phyloP scores from a whole-genome alignment of 2,797 vertebrate genomes.

The Varecia variegata region DNA sequence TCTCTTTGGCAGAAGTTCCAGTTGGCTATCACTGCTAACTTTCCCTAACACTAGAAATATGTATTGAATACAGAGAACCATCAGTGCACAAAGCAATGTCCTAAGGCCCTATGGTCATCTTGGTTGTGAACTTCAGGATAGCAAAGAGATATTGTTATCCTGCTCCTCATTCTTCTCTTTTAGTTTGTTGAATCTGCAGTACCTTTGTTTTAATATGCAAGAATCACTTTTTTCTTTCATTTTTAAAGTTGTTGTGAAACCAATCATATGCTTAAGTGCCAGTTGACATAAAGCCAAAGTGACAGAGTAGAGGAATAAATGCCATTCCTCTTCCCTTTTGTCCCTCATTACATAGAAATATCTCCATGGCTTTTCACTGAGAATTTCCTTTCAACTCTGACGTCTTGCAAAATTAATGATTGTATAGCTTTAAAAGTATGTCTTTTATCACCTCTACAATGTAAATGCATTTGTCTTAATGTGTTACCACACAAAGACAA shows the following conservation, averaged over 20 bases:
- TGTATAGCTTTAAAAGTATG: conserved; percentile 82
- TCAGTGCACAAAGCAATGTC: neutral
- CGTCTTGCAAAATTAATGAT: conserved; percentile 85
- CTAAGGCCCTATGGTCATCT: neutral
- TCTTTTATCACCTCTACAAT: conserved; percentile 69
- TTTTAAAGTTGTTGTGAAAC: conserved; percentile 74
- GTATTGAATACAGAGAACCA: neutral
- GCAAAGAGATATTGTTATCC: neutral
- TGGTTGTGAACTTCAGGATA: neutral
- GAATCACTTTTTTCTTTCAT: conserved; percentile 49
- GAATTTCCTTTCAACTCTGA: conserved; percentile 78
- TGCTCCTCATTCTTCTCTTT: neutral
- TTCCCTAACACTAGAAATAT: neutral
- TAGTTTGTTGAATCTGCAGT: neutral
- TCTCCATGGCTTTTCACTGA: conserved; percentile 75
- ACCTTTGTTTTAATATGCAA: neutral
- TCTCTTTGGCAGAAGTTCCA: neutral
- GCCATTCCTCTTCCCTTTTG: conserved; percentile 69
- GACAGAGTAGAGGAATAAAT: conserved; percentile 81
- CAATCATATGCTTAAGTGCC: conserved; percentile 52
- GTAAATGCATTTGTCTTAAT: conserved; percentile 70
- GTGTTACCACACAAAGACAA: conserved; percentile 52
- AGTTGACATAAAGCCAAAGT: conserved; percentile 78
- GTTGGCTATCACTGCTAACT: neutral
- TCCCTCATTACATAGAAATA: conserved; percentile 61